Evolutionary conservation across 2,888 invertebrate genomes (phyloP).

Genomic region (Drosophila helvetica): DNA sequence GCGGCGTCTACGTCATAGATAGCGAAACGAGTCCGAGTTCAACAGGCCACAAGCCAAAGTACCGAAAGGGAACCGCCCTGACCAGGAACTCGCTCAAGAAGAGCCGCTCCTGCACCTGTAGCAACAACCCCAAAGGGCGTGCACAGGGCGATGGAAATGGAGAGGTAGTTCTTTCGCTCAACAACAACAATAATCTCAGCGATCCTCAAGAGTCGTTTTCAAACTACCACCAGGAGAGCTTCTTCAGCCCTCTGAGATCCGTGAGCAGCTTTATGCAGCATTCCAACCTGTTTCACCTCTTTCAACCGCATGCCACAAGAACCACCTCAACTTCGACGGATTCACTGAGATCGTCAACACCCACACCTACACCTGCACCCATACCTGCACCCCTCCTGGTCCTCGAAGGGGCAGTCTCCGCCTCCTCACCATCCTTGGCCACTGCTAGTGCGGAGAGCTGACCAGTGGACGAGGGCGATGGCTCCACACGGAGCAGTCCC

Average conservation of each 20-base stretch:
- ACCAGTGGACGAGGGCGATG: slow-evolving; percentile 32
- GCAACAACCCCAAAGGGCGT: slow-evolving; percentile 46
- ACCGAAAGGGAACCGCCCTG: slow-evolving; percentile 69
- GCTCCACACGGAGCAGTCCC: slow-evolving; percentile 25
- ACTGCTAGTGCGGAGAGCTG: slow-evolving; percentile 59
- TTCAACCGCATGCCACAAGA: slow-evolving; percentile 64
- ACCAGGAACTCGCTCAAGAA: slow-evolving; percentile 61
- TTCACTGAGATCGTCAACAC: slow-evolving; percentile 17
- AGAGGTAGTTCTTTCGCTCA: neutral
- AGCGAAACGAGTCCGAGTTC: slow-evolving; percentile 66
- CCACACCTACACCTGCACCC: slow-evolving; percentile 11
- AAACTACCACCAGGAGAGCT: slow-evolving; percentile 78
- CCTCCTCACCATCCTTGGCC: slow-evolving; percentile 62
- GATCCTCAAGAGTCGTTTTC: slow-evolving; percentile 37
- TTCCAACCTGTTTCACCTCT: slow-evolving; percentile 83
- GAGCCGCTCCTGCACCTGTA: slow-evolving; percentile 72
- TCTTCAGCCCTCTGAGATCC: slow-evolving; percentile 84
- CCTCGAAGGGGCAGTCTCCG: slow-evolving; percentile 40
- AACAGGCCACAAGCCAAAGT: slow-evolving; percentile 79
- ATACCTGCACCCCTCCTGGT: slow-evolving; percentile 30
- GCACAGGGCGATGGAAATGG: slow-evolving; percentile 4
- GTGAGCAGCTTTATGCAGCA: slow-evolving; percentile 84
- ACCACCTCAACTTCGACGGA: slow-evolving; percentile 29
- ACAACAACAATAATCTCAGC: slow-evolving; percentile 46
- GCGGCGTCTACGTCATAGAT: slow-evolving; percentile 77